phyloP scores from a whole-genome alignment of 2,888 invertebrate genomes.

The Syrphus vitripennis region DNA sequence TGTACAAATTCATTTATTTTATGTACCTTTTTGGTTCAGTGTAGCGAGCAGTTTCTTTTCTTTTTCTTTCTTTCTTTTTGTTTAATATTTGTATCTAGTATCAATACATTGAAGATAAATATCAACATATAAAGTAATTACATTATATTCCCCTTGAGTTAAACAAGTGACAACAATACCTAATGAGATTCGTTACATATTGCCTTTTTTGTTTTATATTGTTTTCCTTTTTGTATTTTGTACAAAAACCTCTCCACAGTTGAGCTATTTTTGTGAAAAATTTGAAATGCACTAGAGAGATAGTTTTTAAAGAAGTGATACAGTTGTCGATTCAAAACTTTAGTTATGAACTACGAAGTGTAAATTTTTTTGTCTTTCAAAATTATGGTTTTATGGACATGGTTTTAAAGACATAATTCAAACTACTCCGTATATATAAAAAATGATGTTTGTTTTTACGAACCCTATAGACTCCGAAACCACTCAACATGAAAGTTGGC shows the following conservation, averaged over 20 bases:
- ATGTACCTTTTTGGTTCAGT: too few relatives aligned
- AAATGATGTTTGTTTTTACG: too few relatives aligned
- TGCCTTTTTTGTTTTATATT: conserved; percentile 1
- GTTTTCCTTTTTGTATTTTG: neutral
- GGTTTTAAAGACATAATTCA: too few relatives aligned
- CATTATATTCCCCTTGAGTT: neutral
- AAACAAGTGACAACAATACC: conserved; percentile 51
- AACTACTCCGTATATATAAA: too few relatives aligned
- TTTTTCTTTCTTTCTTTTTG: conserved; percentile 1
- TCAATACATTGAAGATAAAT: conserved; percentile 33
- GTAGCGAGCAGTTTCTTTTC: conserved; percentile 17
- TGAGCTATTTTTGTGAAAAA: neutral
- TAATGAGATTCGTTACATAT: too few relatives aligned
- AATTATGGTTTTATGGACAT: too few relatives aligned
- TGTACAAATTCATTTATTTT: too few relatives aligned
- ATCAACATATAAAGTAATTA: conserved; percentile 45
- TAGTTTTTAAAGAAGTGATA: conserved; percentile 24
- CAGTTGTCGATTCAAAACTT: conserved; percentile 11
- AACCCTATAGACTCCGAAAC: too few relatives aligned
- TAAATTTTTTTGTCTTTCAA: too few relatives aligned
- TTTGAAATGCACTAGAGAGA: neutral
- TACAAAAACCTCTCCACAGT: neutral
- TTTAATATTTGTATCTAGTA: neutral
- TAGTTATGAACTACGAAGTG: neutral
- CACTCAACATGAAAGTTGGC: too few relatives aligned